Percentiles rank a stretch among this genome's conserved stretches.
These are phyloP conservation scores for Sebastes oblongus DNA, from an alignment of 2,797 vertebrate genomes.

Conservation along the genomic window DNA sequence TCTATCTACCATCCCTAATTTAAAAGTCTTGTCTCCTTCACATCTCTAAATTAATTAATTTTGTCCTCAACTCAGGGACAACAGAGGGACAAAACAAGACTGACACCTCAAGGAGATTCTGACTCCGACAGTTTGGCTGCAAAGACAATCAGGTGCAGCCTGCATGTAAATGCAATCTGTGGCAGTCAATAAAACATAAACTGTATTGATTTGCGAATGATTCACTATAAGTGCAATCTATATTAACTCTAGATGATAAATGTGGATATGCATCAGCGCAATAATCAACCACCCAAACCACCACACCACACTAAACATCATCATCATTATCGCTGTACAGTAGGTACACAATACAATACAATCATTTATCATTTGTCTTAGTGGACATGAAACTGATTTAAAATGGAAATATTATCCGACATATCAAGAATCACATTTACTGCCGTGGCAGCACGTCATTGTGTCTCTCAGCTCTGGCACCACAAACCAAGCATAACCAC, in stretches of 20 bases:
- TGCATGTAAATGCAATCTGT: constrained; percentile 58
- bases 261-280: constrained; percentile 36
- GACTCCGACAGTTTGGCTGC: constrained; percentile 32
- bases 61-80: background rate
- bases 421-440: background rate
- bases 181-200: constrained; percentile 64
- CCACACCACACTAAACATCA: background rate
- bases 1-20: constrained; percentile 1
- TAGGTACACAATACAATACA: background rate
- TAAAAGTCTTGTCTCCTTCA: background rate
- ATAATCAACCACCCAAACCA: constrained; percentile 37
- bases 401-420: background rate
- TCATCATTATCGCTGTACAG: background rate
- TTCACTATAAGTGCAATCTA: constrained; percentile 50
- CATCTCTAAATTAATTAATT: constrained; percentile 9
- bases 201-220: constrained; percentile 66
- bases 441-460: background rate
- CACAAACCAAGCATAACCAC: constrained; percentile 39
- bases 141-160: constrained; percentile 54
- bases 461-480: constrained; percentile 4
- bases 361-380: background rate
- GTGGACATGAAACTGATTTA: background rate
- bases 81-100: constrained; percentile 1
- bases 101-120: constrained; percentile 22
- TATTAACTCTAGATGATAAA: constrained; percentile 52